Conservation (phyloP, 1,140 invertebrate species). For the Babylonia areolata region DNA sequence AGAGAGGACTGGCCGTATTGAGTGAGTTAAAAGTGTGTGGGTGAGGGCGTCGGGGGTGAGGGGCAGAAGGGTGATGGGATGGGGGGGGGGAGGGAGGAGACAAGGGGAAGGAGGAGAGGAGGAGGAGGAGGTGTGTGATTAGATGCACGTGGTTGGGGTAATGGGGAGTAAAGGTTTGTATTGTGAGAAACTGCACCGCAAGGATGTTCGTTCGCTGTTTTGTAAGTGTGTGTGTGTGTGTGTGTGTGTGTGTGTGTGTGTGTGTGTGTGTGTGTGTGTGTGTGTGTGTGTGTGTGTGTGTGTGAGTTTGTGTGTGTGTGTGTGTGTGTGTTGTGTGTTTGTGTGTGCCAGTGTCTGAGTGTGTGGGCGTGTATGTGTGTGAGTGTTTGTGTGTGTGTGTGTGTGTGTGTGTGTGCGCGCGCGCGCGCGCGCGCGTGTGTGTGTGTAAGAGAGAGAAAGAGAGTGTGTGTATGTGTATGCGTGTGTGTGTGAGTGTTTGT, state of each 20-base stretch:
- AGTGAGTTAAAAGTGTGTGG: too few species aligned
- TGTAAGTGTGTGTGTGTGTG: background rate
- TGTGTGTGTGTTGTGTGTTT: too few species aligned
- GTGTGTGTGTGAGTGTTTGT: too few species aligned
- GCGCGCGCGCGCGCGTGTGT: background rate
- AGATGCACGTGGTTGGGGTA: background rate
- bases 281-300: background rate
- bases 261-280: background rate
- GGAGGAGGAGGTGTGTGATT: background rate
- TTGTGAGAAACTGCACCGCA: background rate
- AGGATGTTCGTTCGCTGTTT: background rate
- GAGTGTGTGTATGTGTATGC: too few species aligned
- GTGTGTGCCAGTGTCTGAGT: too few species aligned
- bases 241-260: background rate
- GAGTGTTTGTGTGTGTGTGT: too few species aligned
- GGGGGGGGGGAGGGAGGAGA: background rate
- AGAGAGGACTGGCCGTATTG: too few species aligned
- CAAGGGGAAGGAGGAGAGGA: background rate
- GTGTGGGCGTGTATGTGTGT: too few species aligned
- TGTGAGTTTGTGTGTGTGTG: background rate
- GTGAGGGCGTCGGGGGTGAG: background rate
- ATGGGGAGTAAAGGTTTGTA: too few species aligned
- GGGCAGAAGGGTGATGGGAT: background rate
- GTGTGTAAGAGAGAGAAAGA: too few species aligned
- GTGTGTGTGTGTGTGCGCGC: background rate